Conservation (phyloP, 2,888 invertebrate species). For the Mythimna impura region DNA sequence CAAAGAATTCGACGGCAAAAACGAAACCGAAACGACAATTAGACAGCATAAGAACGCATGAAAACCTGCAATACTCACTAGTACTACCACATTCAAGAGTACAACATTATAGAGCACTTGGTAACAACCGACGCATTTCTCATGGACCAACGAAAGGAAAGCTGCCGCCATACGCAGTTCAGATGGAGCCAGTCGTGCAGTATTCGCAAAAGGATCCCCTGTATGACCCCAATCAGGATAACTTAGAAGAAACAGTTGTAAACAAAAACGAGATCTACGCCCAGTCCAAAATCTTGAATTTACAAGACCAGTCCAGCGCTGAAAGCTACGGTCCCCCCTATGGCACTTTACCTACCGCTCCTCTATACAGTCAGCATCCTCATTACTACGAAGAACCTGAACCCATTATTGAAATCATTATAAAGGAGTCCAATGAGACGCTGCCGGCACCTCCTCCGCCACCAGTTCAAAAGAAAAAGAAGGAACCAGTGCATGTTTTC, state of each 20-base stretch:
- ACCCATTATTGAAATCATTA: constrained; percentile 97
- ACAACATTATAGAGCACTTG: constrained; percentile 87
- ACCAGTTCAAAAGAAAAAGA: constrained; percentile 89
- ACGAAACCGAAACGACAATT: constrained; percentile 89
- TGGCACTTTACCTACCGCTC: constrained; percentile 85
- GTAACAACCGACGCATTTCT: constrained; percentile 89
- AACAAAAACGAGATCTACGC: constrained; percentile 87
- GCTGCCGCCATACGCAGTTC: constrained; percentile 93
- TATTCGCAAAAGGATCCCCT: constrained; percentile 95
- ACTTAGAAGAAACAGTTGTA: constrained; percentile 83
- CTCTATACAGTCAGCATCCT: constrained; percentile 87
- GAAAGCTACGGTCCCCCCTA: constrained; percentile 87
- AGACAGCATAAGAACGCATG: constrained; percentile 89
- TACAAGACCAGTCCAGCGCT: constrained; percentile 82
- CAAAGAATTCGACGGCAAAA: constrained; percentile 86
- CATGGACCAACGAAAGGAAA: constrained; percentile 87
- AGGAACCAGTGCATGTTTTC: constrained; percentile 97
- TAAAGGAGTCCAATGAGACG: constrained; percentile 96
- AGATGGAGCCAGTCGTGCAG: constrained; percentile 95
- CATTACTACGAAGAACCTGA: constrained; percentile 94
- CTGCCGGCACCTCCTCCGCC: constrained; percentile 92
- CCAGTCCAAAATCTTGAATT: constrained; percentile 86
- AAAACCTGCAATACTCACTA: constrained; percentile 91
- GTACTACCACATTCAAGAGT: constrained; percentile 91
- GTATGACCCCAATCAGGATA: constrained; percentile 91